These are phyloP conservation scores for Lineus longissimus DNA, from an alignment of 1,140 invertebrate species.

Conservation along the genomic window DNA sequence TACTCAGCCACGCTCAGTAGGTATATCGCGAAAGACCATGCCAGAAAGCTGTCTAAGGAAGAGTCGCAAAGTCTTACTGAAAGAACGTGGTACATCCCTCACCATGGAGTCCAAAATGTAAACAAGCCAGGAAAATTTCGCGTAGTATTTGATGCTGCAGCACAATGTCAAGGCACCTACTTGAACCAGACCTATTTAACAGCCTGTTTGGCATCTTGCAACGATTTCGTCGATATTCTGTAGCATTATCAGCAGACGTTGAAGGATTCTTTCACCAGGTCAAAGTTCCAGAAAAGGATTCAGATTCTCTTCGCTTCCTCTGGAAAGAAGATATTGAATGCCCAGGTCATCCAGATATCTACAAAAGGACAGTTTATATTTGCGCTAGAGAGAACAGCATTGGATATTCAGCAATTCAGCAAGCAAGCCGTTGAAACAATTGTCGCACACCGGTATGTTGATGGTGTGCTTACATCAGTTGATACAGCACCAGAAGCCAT, in stretches of 20 bases:
- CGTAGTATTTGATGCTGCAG: background rate
- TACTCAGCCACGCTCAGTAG: no score
- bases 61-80: no score
- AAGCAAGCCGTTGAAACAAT: constrained; percentile 7
- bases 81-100: constrained; percentile 8
- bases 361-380: constrained; percentile 10
- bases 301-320: no score
- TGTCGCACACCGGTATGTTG: constrained; percentile 17
- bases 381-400: constrained; percentile 12
- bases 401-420: constrained; percentile 4
- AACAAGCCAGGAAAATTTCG: background rate
- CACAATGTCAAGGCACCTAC: constrained; percentile 7
- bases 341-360: no score
- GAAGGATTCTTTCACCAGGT: no score
- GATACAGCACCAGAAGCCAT: background rate
- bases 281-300: no score
- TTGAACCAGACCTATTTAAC: constrained; percentile 11
- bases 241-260: no score
- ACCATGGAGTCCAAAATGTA: constrained; percentile 8
- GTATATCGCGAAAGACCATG: no score
- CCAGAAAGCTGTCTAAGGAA: no score
- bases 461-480: constrained; percentile 17
- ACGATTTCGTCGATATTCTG: no score
- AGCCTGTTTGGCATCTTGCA: no score
- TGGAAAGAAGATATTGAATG: no score